Percentiles rank a stretch among this genome's conserved stretches.
phyloP scores from a whole-genome alignment of 2,797 vertebrate genomes.

The Australoheros facetus region DNA sequence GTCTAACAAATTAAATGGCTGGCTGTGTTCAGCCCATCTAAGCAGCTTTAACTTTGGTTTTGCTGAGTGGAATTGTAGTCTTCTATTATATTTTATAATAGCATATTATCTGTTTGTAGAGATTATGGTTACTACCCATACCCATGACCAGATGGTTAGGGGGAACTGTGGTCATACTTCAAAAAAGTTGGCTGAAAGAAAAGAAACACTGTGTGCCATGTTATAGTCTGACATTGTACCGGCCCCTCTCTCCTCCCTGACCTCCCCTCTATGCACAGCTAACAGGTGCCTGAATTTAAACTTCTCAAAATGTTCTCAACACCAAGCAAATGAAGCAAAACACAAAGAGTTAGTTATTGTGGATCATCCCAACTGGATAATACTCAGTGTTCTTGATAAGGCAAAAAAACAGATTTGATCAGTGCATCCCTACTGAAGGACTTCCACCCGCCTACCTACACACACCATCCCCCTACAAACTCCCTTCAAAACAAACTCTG shows the following conservation, averaged over 20 bases:
- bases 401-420: background rate
- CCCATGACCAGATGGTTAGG: background rate
- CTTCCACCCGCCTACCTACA: background rate
- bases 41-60: background rate
- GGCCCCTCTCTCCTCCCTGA: background rate
- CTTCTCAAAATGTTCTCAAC: background rate
- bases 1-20: background rate
- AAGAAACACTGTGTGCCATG: fast-evolving
- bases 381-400: background rate
- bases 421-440: background rate
- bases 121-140: too few relatives aligned
- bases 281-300: background rate
- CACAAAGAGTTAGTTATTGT: background rate
- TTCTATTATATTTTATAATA: background rate
- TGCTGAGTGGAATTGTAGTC: background rate
- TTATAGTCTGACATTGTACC: background rate
- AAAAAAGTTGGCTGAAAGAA: background rate
- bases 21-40: background rate
- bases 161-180: background rate
- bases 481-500: background rate
- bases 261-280: background rate
- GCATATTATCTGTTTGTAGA: too few relatives aligned
- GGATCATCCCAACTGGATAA: background rate
- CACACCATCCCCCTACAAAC: background rate
- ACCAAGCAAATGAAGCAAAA: fast-evolving